phyloP scores from a whole-genome alignment of 2,113 vertebrate species.

The Heterocephalus glaber region DNA sequence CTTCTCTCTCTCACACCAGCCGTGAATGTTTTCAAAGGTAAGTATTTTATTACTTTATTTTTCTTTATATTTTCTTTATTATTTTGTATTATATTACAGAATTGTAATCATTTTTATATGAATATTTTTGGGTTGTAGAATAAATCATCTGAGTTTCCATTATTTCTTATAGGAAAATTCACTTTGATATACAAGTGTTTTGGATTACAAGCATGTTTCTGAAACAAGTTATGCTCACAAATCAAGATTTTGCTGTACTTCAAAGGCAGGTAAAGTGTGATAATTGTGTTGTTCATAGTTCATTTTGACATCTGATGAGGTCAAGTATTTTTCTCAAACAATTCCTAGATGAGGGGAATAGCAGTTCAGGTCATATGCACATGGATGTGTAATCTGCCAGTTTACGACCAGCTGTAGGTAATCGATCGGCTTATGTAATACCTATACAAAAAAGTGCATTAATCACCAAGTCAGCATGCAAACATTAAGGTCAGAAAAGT shows the following conservation, averaged over 20 bases:
- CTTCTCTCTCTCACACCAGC: neutral
- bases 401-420: neutral
- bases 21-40: neutral
- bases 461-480: neutral
- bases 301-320: neutral
- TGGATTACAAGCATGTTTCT: neutral
- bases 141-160: neutral
- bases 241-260: neutral
- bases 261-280: neutral
- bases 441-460: neutral
- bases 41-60: neutral
- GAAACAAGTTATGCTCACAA: neutral
- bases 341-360: neutral
- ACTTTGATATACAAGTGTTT: neutral
- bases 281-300: neutral
- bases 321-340: slow-evolving; percentile 55
- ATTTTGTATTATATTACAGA: neutral
- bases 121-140: neutral
- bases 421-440: neutral
- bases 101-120: neutral
- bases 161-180: neutral
- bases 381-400: neutral
- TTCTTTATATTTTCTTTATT: neutral
- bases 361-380: neutral
- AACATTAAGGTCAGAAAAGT: neutral